Evolutionary conservation across 2,888 invertebrate species (phyloP).

Genomic region (Hirtodrosophila alboralis): DNA sequence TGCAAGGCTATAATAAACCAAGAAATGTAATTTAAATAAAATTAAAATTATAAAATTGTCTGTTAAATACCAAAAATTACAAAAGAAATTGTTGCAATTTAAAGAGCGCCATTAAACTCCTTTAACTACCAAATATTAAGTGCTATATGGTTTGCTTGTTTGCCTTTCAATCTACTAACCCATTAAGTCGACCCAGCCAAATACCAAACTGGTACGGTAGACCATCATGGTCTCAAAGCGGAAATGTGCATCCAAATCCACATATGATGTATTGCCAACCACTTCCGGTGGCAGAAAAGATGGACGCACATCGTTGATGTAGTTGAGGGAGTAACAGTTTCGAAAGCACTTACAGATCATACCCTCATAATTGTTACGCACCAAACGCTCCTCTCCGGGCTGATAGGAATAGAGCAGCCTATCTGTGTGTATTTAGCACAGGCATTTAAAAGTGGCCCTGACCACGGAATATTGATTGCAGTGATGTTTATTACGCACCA

Average conservation of each 20-base stretch:
- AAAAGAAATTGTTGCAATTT: no score
- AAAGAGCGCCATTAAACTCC: background rate
- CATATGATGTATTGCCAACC: constrained; percentile 76
- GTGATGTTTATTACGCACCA: constrained; percentile 59
- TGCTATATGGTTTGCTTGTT: background rate
- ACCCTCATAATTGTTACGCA: constrained; percentile 73
- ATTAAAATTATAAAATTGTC: no score
- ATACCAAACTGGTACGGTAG: constrained; percentile 84
- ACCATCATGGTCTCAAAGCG: constrained; percentile 83
- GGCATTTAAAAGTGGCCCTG: constrained; percentile 3
- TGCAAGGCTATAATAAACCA: no score
- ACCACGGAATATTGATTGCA: background rate
- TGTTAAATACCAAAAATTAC: no score
- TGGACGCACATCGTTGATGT: constrained; percentile 77
- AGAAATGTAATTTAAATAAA: no score
- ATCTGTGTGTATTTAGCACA: constrained; percentile 54
- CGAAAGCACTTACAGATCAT: constrained; percentile 83
- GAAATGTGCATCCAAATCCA: constrained; percentile 84
- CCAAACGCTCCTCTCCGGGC: constrained; percentile 73
- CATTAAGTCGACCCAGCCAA: constrained; percentile 85
- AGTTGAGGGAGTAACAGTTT: constrained; percentile 83
- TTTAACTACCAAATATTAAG: background rate
- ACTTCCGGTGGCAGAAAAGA: constrained; percentile 75
- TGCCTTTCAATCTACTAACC: constrained; percentile 72
- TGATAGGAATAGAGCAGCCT: constrained; percentile 74